Evolutionary conservation across 2,888 invertebrate species (phyloP).

Genomic region (Rotaria sp.): DNA sequence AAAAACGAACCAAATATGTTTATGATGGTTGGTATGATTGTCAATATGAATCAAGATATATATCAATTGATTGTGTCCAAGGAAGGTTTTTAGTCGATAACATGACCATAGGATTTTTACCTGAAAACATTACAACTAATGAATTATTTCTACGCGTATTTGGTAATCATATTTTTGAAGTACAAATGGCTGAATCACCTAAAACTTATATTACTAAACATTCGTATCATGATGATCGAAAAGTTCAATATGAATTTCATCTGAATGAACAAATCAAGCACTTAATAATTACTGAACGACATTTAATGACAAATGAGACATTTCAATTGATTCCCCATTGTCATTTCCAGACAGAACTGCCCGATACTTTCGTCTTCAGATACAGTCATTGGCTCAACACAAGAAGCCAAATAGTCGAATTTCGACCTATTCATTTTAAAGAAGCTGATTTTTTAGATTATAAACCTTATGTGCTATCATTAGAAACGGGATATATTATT

Average conservation of each 20-base stretch:
- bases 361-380: not conserved
- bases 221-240: not conserved
- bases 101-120: not conserved
- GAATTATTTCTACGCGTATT: not conserved
- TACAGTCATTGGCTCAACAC: not conserved
- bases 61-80: not conserved
- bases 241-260: not conserved
- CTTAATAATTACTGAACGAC: not conserved
- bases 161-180: not conserved
- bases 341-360: not conserved
- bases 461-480: not conserved
- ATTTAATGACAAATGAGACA: not conserved
- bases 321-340: not conserved
- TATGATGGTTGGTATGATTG: slow-evolving; percentile 11
- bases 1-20: not conserved
- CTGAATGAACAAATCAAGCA: not conserved
- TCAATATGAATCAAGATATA: not conserved
- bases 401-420: not conserved
- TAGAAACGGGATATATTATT: not conserved
- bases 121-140: not conserved
- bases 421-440: not conserved
- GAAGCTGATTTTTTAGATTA: not conserved
- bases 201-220: not conserved
- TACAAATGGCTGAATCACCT: not conserved
- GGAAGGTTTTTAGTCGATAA: not conserved